A percentile compares a stretch with the other conserved stretches of the same genome.
These are phyloP conservation scores for Nasonia vitripennis DNA, from an alignment of 1,140 invertebrate genomes.

Conservation along the genomic window DNA sequence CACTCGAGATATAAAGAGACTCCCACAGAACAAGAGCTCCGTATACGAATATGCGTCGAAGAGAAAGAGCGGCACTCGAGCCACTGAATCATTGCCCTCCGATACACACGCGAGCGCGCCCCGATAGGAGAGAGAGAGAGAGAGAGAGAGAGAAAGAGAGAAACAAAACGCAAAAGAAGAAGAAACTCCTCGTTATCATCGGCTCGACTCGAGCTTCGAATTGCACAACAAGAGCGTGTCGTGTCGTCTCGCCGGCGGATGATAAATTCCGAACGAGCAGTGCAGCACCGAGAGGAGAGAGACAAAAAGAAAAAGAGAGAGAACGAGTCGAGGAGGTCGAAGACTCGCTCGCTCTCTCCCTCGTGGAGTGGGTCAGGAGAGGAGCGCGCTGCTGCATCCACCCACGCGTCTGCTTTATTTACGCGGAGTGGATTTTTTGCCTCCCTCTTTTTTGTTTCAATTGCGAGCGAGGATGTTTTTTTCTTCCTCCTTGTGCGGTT, in stretches of 20 bases:
- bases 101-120: too few relatives aligned
- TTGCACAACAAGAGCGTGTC: slow-evolving; percentile 36
- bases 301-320: slow-evolving; percentile 39
- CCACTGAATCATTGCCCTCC: slow-evolving; percentile 4
- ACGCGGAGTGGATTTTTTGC: background rate
- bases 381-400: slow-evolving; percentile 18
- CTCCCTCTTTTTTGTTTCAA: background rate
- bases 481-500: background rate
- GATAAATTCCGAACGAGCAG: slow-evolving; percentile 37
- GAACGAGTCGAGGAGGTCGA: slow-evolving; percentile 50
- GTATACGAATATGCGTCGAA: background rate
- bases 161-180: background rate
- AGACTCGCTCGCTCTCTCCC: slow-evolving; percentile 4
- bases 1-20: too few relatives aligned
- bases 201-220: slow-evolving; percentile 20
- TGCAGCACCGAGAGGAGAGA: slow-evolving; percentile 25
- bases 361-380: slow-evolving; percentile 66
- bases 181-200: slow-evolving; percentile 32
- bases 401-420: slow-evolving; percentile 34
- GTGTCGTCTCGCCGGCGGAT: background rate
- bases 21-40: too few relatives aligned
- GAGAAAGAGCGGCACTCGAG: background rate
- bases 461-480: background rate
- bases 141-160: background rate
- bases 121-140: too few relatives aligned